phyloP scores from a whole-genome alignment of 2,888 invertebrate species.

The Limnephilus lunatus region DNA sequence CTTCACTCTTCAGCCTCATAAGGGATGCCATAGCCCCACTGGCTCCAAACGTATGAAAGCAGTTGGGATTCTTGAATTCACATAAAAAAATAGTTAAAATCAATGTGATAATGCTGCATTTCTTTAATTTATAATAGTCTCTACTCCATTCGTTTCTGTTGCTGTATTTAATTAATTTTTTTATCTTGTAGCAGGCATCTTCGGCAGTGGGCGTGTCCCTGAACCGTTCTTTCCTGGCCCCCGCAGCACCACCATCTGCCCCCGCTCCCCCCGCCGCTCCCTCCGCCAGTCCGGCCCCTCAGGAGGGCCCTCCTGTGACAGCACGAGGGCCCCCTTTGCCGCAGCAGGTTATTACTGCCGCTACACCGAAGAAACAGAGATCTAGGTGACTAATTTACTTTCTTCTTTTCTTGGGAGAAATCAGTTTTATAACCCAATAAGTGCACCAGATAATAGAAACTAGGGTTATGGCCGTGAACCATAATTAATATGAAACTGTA shows the following conservation, averaged over 20 bases:
- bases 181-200: conserved; percentile 26
- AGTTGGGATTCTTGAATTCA: too few species aligned
- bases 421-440: background rate
- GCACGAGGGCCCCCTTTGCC: conserved; percentile 45
- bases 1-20: too few species aligned
- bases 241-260: conserved; percentile 26
- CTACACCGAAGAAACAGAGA: conserved; percentile 68
- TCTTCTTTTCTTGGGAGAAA: background rate
- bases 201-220: conserved; percentile 45
- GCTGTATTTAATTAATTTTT: background rate
- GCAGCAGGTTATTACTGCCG: conserved; percentile 34
- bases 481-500: too few species aligned
- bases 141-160: background rate
- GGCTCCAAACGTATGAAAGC: too few species aligned
- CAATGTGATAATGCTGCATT: background rate
- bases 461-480: too few species aligned
- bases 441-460: background rate
- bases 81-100: too few species aligned
- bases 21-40: too few species aligned
- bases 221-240: conserved; percentile 51
- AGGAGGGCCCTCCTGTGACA: conserved; percentile 27
- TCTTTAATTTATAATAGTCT: background rate
- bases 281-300: background rate
- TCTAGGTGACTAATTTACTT: background rate
- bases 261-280: background rate